These are phyloP conservation scores for Chorisops tibialis DNA, from an alignment of 2,888 invertebrate genomes.

Conservation along the genomic window DNA sequence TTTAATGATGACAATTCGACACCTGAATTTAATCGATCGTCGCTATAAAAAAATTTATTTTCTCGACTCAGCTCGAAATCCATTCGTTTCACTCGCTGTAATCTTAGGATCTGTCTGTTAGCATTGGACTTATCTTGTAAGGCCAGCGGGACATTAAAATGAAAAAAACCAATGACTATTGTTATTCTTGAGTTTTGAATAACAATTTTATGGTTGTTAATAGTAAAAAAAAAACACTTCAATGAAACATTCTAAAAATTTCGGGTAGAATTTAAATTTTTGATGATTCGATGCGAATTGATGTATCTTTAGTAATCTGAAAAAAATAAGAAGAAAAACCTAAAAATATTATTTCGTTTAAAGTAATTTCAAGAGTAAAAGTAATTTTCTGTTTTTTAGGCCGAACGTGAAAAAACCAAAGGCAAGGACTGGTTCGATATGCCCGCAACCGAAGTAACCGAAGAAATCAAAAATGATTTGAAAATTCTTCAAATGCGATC, in stretches of 20 bases:
- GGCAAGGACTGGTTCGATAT: constrained; percentile 88
- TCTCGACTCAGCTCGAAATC: constrained; percentile 40
- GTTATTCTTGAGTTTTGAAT: constrained; percentile 19
- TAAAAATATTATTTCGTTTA: not conserved
- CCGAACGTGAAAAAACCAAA: constrained; percentile 73
- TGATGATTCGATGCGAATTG: constrained; percentile 38
- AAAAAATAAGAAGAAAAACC: not conserved
- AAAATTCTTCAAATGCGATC: constrained; percentile 90
- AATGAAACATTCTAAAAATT: constrained; percentile 35
- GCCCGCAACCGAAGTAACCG: constrained; percentile 83
- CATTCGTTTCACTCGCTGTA: constrained; percentile 48
- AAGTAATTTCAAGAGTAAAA: constrained; percentile 17
- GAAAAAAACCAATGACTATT: constrained; percentile 45
- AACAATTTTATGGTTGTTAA: constrained; percentile 41
- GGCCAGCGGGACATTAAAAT: constrained; percentile 48
- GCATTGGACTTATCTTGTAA: constrained; percentile 47
- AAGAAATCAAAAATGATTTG: constrained; percentile 83
- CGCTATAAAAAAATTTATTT: constrained; percentile 37
- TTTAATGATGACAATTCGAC: constrained; percentile 50
- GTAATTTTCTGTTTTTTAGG: constrained; percentile 51
- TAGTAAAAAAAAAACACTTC: constrained; percentile 27
- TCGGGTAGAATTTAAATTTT: constrained; percentile 24
- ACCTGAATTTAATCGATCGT: constrained; percentile 43
- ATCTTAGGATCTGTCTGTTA: constrained; percentile 46
- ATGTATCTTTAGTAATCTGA: constrained; percentile 55